Evolutionary conservation across 2,113 vertebrate species (phyloP).

Genomic region (Empidonax alnorum): DNA sequence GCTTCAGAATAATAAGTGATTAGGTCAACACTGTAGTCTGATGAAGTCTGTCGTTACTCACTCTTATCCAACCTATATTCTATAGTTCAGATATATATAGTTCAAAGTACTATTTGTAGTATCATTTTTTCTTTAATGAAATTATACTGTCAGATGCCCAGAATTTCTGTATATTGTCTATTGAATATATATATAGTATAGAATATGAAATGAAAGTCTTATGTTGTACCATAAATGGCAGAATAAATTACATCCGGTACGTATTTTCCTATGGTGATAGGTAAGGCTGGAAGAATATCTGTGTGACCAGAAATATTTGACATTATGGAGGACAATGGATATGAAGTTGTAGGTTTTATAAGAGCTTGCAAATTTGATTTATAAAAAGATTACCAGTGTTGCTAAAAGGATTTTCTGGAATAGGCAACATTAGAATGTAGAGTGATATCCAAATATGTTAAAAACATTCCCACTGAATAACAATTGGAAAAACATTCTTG

Average conservation of each 20-base stretch:
- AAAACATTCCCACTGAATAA: not conserved
- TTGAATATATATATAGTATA: not conserved
- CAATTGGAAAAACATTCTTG: not conserved
- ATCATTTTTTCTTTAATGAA: not conserved
- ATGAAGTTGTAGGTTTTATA: not conserved
- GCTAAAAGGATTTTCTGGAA: not conserved
- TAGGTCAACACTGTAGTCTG: not conserved
- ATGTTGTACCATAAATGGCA: not conserved
- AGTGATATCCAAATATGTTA: not conserved
- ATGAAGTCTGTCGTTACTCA: not conserved
- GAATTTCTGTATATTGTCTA: not conserved
- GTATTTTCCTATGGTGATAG: not conserved
- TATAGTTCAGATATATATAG: not conserved
- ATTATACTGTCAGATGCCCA: not conserved
- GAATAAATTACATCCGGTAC: not conserved
- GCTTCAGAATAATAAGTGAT: not conserved
- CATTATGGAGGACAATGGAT: not conserved
- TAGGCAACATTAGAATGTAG: not conserved
- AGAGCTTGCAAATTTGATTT: constrained; percentile 15
- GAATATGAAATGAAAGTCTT: not conserved
- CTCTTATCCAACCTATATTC: not conserved
- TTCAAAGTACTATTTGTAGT: not conserved
- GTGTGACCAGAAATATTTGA: not conserved
- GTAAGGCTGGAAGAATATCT: not conserved
- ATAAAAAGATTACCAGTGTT: not conserved